Evolutionary conservation across 2,888 invertebrate genomes (phyloP).

Genomic region (Entomobrya proxima): DNA sequence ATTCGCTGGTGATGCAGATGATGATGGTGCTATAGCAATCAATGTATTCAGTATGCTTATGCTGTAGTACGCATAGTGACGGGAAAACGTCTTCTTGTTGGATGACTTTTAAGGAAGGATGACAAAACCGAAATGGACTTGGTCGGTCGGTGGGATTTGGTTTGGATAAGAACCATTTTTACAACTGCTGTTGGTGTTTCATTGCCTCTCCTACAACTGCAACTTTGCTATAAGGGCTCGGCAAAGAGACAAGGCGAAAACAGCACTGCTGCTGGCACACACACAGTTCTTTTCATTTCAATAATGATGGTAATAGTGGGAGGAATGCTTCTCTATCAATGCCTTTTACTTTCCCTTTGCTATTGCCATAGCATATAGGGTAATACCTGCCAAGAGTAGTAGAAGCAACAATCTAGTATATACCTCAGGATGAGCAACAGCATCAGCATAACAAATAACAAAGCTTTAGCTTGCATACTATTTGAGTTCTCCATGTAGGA

Average conservation of each 20-base stretch:
- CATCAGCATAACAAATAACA: not conserved
- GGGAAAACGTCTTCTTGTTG: not conserved
- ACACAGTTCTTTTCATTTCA: constrained; percentile 40
- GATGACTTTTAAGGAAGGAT: constrained; percentile 59
- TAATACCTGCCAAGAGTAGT: not conserved
- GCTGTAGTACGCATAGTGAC: not conserved
- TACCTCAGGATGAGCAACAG: constrained; percentile 31
- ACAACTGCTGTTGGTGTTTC: constrained; percentile 64
- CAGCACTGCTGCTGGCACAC: constrained; percentile 35
- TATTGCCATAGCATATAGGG: not conserved
- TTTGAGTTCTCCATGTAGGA: not conserved
- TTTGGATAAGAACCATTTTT: constrained; percentile 57
- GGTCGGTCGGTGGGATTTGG: constrained; percentile 49
- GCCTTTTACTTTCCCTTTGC: not conserved
- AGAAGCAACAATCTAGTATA: not conserved
- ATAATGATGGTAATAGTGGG: constrained; percentile 47
- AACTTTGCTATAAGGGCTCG: not conserved
- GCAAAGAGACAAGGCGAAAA: constrained; percentile 44
- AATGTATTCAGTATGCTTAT: not conserved
- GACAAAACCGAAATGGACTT: constrained; percentile 64
- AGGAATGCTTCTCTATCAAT: not conserved
- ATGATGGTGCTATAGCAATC: not conserved
- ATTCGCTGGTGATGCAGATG: constrained; percentile 16
- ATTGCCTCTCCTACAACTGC: constrained; percentile 39
- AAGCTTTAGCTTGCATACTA: not conserved